Base-by-base conservation (phyloP, 30 jellyfish, hydroid and myxozoan species). In the Euphysa ruthae region DNA sequence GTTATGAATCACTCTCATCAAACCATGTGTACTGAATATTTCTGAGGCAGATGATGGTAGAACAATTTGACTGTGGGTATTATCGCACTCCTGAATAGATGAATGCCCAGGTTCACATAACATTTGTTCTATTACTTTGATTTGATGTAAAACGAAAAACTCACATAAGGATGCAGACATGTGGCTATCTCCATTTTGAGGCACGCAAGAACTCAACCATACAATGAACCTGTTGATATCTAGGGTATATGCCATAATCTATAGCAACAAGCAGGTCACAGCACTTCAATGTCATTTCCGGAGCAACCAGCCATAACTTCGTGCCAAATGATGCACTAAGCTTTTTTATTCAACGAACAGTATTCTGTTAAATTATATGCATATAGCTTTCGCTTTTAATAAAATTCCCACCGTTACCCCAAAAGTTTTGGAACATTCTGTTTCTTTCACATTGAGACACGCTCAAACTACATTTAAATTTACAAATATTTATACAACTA, bases 71-170 rank as follows among this genome's bases (percentile, higher is more conserved):
- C 52, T 38, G 52, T 38, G 52, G 52, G n/a, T 38, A n/a, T 38
- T 12, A 20, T 52, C 25, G 32, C 15, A 16, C 20, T 8, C 65
- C 25, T 52, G 65, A 52, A 52, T 13, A 19, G 33, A 12, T 8
- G 65, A 52, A 7, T 19, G 65, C 12, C 65, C 65, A 52, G 65
- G 65, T 20, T 52, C 65, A 52, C 65, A 52, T 12, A 14, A 52
- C 29, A 8, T 52, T 19, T 52, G 65, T 20, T 52, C 65, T 13
- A 19, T 52, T 10, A 52, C 29, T 8, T 52, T 52, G 12, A 52
- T 52, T 19, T 14, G 12, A 38, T 38, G 12, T n/a, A 10, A 10
- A 10, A 38, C 52, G n/a, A 38, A n/a, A 38, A 38, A 38, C n/a
- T 38, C 52, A 12, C 52, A 10, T n/a, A 38, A 38, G n/a, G 52